These are phyloP conservation scores for Bujurquina vittata DNA, from an alignment of 2,113 vertebrate species.

Conservation along the genomic window DNA sequence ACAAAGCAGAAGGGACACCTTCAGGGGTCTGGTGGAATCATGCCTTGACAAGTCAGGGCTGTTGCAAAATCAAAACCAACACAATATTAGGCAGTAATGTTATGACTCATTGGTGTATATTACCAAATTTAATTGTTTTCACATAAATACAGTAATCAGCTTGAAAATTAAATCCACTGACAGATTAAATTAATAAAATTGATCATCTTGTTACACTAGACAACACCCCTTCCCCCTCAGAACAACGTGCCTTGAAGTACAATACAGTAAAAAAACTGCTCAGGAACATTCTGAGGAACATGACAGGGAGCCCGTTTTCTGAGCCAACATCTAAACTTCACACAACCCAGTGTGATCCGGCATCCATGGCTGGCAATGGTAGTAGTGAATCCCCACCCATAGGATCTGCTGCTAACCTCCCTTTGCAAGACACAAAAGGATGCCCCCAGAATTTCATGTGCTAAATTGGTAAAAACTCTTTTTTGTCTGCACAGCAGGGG, in stretches of 20 bases:
- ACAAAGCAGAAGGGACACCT: too few species aligned
- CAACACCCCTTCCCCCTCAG: neutral
- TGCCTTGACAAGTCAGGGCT: too few species aligned
- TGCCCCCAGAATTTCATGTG: neutral
- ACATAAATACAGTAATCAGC: neutral
- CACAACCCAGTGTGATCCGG: neutral
- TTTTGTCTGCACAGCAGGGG: neutral
- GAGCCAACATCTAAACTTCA: neutral
- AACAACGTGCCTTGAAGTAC: neutral
- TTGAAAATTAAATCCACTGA: neutral
- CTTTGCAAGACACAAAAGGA: neutral
- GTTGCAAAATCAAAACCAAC: too few species aligned
- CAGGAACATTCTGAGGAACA: neutral
- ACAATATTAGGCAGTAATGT: too few species aligned
- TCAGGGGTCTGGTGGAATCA: too few species aligned
- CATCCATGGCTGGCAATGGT: neutral
- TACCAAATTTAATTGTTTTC: neutral
- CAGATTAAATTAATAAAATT: neutral
- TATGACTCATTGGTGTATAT: neutral
- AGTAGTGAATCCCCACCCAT: neutral
- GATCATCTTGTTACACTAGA: neutral
- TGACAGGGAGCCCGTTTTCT: neutral
- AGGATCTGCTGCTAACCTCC: neutral
- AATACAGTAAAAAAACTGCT: neutral
- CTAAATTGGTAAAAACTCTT: neutral